phyloP scores from a whole-genome alignment of 2,888 invertebrate genomes.

The Criorhina ranunculi region DNA sequence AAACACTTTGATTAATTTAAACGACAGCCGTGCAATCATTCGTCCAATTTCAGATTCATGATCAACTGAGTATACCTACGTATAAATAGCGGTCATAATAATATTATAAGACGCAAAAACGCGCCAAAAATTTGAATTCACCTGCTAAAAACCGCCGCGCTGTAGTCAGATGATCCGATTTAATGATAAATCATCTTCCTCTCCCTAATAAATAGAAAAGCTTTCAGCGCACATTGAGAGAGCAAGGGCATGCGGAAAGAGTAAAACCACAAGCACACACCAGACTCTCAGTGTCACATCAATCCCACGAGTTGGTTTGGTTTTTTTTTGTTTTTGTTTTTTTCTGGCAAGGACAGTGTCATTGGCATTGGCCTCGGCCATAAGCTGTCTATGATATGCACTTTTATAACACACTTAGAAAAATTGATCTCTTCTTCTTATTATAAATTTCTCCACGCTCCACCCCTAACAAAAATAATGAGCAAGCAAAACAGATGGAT shows the following conservation, averaged over 20 bases:
- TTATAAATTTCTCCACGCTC: not conserved
- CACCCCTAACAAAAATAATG: not conserved
- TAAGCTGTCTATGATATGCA: constrained; percentile 51
- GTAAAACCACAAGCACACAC: not conserved
- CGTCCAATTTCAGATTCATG: not conserved
- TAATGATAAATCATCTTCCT: constrained; percentile 33
- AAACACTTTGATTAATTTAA: not conserved
- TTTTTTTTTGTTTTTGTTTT: constrained; percentile 26
- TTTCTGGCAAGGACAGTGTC: constrained; percentile 53
- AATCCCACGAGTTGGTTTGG: constrained; percentile 32
- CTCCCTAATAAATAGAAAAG: constrained; percentile 26
- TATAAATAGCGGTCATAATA: not conserved
- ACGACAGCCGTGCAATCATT: not conserved
- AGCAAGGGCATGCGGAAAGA: constrained; percentile 17
- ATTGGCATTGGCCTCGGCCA: constrained; percentile 61
- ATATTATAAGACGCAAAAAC: constrained; percentile 18
- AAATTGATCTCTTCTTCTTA: constrained; percentile 8
- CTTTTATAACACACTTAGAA: constrained; percentile 27
- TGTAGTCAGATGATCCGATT: constrained; percentile 44
- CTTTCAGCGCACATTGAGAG: constrained; percentile 28
- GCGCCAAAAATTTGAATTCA: constrained; percentile 44
- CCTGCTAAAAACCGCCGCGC: constrained; percentile 6
- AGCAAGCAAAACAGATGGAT: not conserved
- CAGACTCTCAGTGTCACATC: constrained; percentile 33
- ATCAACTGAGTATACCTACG: too few relatives aligned